Evolutionary conservation across 2,888 invertebrate genomes (phyloP).

Genomic region (Dryadula phaetusa): DNA sequence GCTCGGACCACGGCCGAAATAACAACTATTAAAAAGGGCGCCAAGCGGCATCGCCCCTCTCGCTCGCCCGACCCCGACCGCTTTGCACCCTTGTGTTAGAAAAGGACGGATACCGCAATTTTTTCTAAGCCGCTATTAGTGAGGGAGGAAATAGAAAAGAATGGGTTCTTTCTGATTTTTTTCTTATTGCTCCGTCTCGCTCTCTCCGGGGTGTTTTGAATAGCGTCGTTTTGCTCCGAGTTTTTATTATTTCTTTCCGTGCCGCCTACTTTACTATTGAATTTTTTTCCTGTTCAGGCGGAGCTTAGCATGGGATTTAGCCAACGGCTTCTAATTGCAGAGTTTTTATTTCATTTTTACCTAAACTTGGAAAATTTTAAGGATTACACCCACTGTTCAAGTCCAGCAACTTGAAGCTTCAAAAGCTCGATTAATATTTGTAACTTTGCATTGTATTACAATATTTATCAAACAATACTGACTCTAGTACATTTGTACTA

Average conservation of each 20-base stretch:
- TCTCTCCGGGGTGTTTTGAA: conserved; percentile 58
- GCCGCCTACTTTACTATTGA: conserved; percentile 78
- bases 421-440: neutral
- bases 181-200: conserved; percentile 75
- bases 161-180: conserved; percentile 82
- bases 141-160: conserved; percentile 84
- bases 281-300: conserved; percentile 76
- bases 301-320: conserved; percentile 77
- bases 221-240: conserved; percentile 61
- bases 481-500: neutral
- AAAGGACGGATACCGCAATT: conserved; percentile 76
- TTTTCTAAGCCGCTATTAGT: conserved; percentile 82
- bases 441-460: neutral
- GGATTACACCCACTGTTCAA: conserved; percentile 20
- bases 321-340: conserved; percentile 68
- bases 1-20: conserved; percentile 76
- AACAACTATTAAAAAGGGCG: conserved; percentile 81
- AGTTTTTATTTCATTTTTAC: conserved; percentile 61
- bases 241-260: conserved; percentile 78
- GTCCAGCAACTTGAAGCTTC: neutral
- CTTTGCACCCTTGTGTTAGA: conserved; percentile 73
- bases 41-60: conserved; percentile 69
- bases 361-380: conserved; percentile 42
- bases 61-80: conserved; percentile 73
- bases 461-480: neutral